Conservation (phyloP, 2,888 invertebrate species). For the Lycaena phlaeas region DNA sequence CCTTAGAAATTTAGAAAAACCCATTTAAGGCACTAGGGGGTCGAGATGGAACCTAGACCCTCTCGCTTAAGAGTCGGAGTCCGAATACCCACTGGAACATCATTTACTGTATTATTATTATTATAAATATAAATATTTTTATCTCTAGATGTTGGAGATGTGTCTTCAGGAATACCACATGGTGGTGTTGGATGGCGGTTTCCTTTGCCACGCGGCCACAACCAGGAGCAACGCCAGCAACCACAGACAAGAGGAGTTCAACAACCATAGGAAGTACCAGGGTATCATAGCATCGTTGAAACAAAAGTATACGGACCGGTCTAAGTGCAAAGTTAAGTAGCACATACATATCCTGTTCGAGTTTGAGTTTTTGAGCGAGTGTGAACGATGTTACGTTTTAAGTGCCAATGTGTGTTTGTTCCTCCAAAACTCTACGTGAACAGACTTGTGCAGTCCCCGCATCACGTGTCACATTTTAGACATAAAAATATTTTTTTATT, state of each 20-base stretch:
- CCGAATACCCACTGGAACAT: too few relatives aligned
- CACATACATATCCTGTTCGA: slow-evolving; percentile 21
- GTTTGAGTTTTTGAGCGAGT: not conserved
- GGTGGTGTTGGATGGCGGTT: slow-evolving; percentile 81
- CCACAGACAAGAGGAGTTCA: slow-evolving; percentile 30
- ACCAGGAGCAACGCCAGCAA: slow-evolving; percentile 38
- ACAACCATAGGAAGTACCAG: slow-evolving; percentile 63
- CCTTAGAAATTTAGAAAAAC: too few relatives aligned
- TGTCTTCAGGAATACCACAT: slow-evolving; percentile 81
- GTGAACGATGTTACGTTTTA: not conserved
- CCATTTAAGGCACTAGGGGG: too few relatives aligned
- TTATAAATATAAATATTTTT: not conserved
- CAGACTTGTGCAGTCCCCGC: too few relatives aligned
- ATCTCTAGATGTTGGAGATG: slow-evolving; percentile 80
- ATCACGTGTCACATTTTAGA: too few relatives aligned
- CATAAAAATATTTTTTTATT: not conserved
- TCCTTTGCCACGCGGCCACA: slow-evolving; percentile 77
- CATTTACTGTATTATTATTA: too few relatives aligned
- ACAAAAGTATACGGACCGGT: slow-evolving; percentile 58
- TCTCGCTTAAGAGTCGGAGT: too few relatives aligned
- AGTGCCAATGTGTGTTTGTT: not conserved
- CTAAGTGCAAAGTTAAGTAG: slow-evolving; percentile 46
- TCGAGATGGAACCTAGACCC: too few relatives aligned
- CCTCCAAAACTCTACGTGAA: not conserved
- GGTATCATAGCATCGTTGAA: slow-evolving; percentile 57